Evolutionary conservation across 2,797 vertebrate species (phyloP).

Genomic region (Gorsachius magnificus): DNA sequence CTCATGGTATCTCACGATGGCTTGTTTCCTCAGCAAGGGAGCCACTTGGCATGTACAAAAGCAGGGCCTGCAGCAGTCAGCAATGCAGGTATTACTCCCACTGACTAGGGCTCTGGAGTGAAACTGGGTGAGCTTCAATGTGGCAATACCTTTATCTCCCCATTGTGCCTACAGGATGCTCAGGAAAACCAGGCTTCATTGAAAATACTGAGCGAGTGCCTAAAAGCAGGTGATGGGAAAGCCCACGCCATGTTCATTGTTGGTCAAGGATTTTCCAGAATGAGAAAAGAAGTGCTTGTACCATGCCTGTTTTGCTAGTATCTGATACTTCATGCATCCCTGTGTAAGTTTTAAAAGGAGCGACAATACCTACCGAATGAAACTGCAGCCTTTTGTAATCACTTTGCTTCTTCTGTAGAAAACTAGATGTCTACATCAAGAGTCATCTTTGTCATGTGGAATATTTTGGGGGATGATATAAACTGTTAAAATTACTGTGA

Average conservation of each 20-base stretch:
- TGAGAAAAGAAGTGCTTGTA: background rate
- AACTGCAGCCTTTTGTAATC: background rate
- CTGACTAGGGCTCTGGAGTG: background rate
- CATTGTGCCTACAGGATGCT: background rate
- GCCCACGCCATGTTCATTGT: background rate
- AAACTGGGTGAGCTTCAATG: rapidly evolving
- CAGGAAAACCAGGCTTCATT: background rate
- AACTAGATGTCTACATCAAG: background rate
- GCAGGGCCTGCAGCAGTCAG: background rate
- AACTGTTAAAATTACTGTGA: background rate
- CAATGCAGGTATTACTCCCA: background rate
- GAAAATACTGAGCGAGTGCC: background rate
- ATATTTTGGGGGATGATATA: background rate
- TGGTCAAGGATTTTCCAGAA: background rate
- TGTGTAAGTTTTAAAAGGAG: background rate
- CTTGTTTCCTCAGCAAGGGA: background rate
- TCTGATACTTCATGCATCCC: background rate
- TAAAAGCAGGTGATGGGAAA: background rate
- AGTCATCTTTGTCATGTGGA: background rate
- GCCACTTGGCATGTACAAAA: background rate
- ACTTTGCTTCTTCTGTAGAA: background rate
- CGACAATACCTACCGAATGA: rapidly evolving
- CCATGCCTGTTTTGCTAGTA: background rate
- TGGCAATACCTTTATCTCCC: background rate
- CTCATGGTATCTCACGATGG: background rate